A percentile compares a stretch with the other conserved stretches of the same genome.
phyloP scores from a whole-genome alignment of 1,140 invertebrate species.

The Drosophila gunungcola region DNA sequence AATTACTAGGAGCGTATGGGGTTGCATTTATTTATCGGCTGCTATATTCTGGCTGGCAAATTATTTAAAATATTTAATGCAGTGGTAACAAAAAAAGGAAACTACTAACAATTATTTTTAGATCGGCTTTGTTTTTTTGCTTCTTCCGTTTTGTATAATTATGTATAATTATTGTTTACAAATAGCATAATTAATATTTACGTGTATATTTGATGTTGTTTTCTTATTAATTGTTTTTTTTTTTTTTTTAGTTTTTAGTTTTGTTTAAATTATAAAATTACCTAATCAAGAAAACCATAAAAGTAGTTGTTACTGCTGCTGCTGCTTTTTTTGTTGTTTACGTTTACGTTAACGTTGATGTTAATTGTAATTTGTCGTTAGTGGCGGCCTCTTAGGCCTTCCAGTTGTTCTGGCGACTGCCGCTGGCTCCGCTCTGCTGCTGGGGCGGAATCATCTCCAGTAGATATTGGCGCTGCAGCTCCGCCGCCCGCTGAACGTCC shows the following conservation, averaged over 20 bases:
- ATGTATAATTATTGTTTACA: slow-evolving; percentile 79
- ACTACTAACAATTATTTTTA: slow-evolving; percentile 71
- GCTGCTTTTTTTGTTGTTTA: slow-evolving; percentile 24
- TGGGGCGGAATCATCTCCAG: slow-evolving; percentile 97
- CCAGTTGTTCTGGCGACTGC: slow-evolving; percentile 84
- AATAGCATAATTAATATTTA: slow-evolving; percentile 71
- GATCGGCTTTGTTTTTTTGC: slow-evolving; percentile 33
- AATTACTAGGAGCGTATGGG: slow-evolving; percentile 76
- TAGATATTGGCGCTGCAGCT: slow-evolving; percentile 97
- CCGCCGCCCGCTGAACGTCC: slow-evolving; percentile 92
- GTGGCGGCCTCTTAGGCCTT: slow-evolving; percentile 71
- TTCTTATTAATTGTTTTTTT: slow-evolving; percentile 34
- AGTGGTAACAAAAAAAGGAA: slow-evolving; percentile 54
- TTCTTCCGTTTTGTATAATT: slow-evolving; percentile 61
- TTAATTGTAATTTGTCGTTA: slow-evolving; percentile 21
- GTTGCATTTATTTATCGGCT: slow-evolving; percentile 54
- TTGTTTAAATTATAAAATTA: slow-evolving; percentile 76
- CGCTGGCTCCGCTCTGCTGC: slow-evolving; percentile 77
- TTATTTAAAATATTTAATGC: slow-evolving; percentile 51
- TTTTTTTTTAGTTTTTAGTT: slow-evolving; percentile 30
- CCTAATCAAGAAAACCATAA: slow-evolving; percentile 72
- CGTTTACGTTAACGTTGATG: slow-evolving; percentile 2
- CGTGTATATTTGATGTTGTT: slow-evolving; percentile 64
- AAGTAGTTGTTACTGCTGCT: slow-evolving; percentile 41
- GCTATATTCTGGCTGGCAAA: slow-evolving; percentile 34